Base-by-base conservation (phyloP, 2,888 invertebrate genomes). In the Eudemis profundana region DNA sequence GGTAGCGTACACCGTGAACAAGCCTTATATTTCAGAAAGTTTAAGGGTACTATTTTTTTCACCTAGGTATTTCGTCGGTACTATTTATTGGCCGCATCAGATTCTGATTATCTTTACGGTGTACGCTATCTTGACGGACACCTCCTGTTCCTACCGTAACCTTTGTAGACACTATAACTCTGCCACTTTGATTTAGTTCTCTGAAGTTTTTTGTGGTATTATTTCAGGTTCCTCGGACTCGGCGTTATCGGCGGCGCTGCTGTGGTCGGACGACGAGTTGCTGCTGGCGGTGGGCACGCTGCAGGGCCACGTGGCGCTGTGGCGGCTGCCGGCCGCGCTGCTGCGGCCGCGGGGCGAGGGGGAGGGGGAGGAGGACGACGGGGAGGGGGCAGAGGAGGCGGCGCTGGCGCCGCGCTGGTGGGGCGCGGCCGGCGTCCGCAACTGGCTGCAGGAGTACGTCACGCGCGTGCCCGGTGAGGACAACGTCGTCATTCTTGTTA, bases 271-370 rank as follows among this genome's bases (percentile, higher is more conserved):
- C 14, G 27, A 19, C 21, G 17, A 15, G 10, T 23, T 62, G 19
- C 40, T 38, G 12, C 27, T 62, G 23, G 62, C 88, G 14, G 84
- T 87, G 29, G 94, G 93, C 36, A 85, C 93, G 70, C 78, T 96
- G 78, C 95, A 95, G 76, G 96, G 95, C 74, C 46, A 54, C n/a
- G 54, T 62, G 46, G 38, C 62, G 10, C 54, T 62, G 47, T 62
- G 62, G 62, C 46, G 47, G 14, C 38, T 62, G 78, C 95, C 95
- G 75, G 96, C 95, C 74, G 94, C 93, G 50, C 92, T 97, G 47
- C 5, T 10, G 33, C 33, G 8, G n/a, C n/a, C n/a, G n/a, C n/a
- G n/a, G n/a, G n/a, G n/a, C n/a, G 93, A 95, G 29, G 62, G 53
- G 8, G 65, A 19, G 27, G 71, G 40, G 7, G 63, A 5, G 12